phyloP scores from a whole-genome alignment of 2,113 vertebrate genomes.

The Notarius quadriscutis region DNA sequence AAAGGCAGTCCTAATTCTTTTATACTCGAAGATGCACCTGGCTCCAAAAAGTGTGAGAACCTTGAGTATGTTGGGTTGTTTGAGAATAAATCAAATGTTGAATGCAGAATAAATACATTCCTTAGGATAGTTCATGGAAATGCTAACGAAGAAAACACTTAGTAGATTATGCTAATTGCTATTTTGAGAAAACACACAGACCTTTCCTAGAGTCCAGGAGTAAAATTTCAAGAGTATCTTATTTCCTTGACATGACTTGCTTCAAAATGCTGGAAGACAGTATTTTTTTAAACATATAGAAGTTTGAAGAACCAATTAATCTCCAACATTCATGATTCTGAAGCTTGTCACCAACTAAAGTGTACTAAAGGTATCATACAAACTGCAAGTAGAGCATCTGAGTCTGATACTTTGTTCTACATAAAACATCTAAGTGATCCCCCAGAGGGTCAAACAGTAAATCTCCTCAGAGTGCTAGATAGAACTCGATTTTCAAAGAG shows the following conservation, averaged over 20 bases:
- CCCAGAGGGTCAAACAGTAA: not conserved
- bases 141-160: not conserved
- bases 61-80: not conserved
- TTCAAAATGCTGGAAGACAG: too few species aligned
- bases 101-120: not conserved
- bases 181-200: not conserved
- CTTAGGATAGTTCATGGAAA: not conserved
- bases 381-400: not conserved
- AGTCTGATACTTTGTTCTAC: not conserved
- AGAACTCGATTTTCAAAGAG: not conserved
- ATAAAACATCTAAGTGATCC: not conserved
- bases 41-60: not conserved
- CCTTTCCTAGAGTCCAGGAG: not conserved
- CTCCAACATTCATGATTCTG: not conserved
- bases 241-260: not conserved
- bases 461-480: not conserved
- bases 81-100: not conserved
- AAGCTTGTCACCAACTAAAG: not conserved
- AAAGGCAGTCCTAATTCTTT: not conserved
- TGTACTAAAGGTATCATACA: not conserved
- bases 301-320: not conserved
- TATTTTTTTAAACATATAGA: not conserved
- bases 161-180: not conserved
- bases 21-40: not conserved
- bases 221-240: not conserved